Conservation (phyloP, 2,797 vertebrate genomes). For the Rhabdophis nuchalis region DNA sequence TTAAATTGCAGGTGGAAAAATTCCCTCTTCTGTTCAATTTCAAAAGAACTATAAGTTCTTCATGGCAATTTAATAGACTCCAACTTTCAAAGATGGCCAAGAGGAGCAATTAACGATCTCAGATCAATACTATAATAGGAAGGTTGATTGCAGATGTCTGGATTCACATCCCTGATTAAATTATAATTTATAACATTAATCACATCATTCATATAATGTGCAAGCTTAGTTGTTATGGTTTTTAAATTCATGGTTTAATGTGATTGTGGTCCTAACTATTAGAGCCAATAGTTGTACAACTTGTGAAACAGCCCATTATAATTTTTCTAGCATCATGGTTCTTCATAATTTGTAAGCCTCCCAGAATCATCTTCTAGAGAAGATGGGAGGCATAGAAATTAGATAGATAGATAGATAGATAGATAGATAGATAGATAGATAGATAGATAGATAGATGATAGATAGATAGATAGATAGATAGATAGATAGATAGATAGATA, state of each 20-base stretch:
- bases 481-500: too few species aligned
- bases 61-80: not conserved
- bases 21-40: not conserved
- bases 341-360: conserved; percentile 2
- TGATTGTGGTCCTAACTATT: not conserved
- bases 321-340: not conserved
- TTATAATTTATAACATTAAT: not conserved
- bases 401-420: too few species aligned
- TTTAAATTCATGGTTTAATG: not conserved
- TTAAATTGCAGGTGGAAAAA: not conserved
- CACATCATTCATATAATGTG: not conserved
- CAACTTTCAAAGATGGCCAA: not conserved
- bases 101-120: not conserved
- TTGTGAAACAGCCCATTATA: not conserved
- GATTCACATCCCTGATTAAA: not conserved
- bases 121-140: not conserved
- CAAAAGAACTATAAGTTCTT: not conserved
- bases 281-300: not conserved
- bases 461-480: too few species aligned
- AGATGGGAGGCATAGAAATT: not conserved
- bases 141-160: not conserved
- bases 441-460: too few species aligned
- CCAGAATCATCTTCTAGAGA: not conserved
- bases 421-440: too few species aligned
- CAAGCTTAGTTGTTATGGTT: not conserved